Evolutionary conservation across 2,888 invertebrate genomes (phyloP), one percentile per base, ranked within the genome.

Genomic region (Diloba caeruleocephala): DNA sequence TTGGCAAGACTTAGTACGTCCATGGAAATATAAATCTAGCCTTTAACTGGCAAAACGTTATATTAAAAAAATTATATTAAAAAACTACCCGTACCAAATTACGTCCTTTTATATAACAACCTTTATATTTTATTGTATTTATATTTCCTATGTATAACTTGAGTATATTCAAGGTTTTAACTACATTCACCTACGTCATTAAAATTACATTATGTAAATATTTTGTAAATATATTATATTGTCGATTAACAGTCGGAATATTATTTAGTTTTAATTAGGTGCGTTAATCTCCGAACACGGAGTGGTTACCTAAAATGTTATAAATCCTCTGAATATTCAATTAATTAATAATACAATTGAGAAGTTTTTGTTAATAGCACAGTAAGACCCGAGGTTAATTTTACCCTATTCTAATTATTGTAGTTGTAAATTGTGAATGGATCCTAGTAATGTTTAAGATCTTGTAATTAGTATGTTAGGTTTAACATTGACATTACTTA

Each of bases 401-500:
- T 74, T 72, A 74, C 68, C 51, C 55, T 59, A 64, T 45, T 53
- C 32, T 70, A 54, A 5, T 2, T 17, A 61, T 60, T 63, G 56
- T 87, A 88, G 79, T 71, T 88, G 84, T 88, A 87, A 79, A 87
- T 88, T 85, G 81, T 85, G 85, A 90, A 87, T 82, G 89, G 81
- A 89, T 91, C 90, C 91, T 91, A 91, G 81, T 91, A 90, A 81
- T 78, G 72, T 77, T 70, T 89, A 89, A 87, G 87, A 76, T 82
- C 78, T 80, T 84, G 65, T 83, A 84, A 78, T 78, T 80, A 78
- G 56, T 82, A 82, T 78, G 70, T 44, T 82, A 78, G 67, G 45
- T 59, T 57, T 70, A 74, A 70, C 49, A 61, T 67, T 72, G 73
- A 78, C 71, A 79, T 79, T 65, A 71, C 50, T 66, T 71, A 72